Conservation (phyloP, 2,888 invertebrate species). For the Erpobdella octoculata region DNA sequence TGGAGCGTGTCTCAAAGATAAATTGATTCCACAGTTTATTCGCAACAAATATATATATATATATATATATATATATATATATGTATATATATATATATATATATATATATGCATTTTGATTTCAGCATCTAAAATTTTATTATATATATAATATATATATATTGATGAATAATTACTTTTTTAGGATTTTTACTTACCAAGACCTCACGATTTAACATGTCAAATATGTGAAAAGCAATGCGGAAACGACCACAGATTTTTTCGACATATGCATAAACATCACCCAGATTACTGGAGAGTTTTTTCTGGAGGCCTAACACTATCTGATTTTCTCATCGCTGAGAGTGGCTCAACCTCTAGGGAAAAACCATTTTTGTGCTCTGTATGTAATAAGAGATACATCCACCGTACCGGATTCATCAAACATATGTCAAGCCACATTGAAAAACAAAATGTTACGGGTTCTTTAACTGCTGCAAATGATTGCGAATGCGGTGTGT, state of each 20-base stretch:
- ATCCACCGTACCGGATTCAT: constrained; percentile 36
- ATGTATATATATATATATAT: background rate
- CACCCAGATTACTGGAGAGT: constrained; percentile 39
- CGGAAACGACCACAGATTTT: constrained; percentile 35
- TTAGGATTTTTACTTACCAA: constrained; percentile 28
- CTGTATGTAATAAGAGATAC: constrained; percentile 36
- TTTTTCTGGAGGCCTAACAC: constrained; percentile 36
- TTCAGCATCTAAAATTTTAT: no score
- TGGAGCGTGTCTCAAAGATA: no score
- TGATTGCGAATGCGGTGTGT: constrained; percentile 32
- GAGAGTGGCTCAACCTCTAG: constrained; percentile 20
- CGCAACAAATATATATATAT: no score
- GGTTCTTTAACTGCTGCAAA: background rate
- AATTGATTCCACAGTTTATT: no score
- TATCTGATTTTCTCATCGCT: constrained; percentile 33
- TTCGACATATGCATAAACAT: constrained; percentile 37
- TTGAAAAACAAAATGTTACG: constrained; percentile 16
- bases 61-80: background rate
- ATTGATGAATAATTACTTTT: no score
- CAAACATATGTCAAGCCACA: constrained; percentile 37
- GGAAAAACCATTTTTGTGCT: constrained; percentile 35
- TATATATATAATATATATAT: no score
- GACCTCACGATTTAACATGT: constrained; percentile 37
- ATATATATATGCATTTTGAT: no score
- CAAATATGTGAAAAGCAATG: constrained; percentile 38